These are phyloP conservation scores for Pao palembangensis DNA, from an alignment of 2,113 vertebrate species.

Conservation along the genomic window DNA sequence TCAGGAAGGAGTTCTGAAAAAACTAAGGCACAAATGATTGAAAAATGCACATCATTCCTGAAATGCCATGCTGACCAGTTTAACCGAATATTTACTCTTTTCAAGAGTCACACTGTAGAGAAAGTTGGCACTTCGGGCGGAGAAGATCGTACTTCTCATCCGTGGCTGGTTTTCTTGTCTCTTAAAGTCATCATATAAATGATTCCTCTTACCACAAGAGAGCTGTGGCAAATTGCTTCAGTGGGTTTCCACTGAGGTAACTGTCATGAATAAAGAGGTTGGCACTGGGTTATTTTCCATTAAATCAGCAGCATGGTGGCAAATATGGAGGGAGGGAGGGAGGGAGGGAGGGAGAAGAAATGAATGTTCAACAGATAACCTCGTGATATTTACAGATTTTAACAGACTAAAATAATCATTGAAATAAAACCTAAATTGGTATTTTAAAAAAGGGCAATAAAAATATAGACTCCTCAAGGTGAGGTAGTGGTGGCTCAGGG, in stretches of 20 bases:
- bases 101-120: conserved; percentile 46
- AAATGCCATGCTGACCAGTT: conserved; percentile 5
- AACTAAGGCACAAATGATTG: conserved; percentile 61
- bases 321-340: conserved; percentile 18
- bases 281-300: conserved; percentile 69
- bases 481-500: conserved; percentile 48
- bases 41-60: conserved; percentile 49
- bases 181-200: conserved; percentile 60
- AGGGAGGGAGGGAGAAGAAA: neutral
- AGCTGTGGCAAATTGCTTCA: conserved; percentile 66
- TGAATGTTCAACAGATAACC: conserved; percentile 30
- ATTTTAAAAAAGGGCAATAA: conserved; percentile 12
- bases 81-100: conserved; percentile 34
- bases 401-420: neutral
- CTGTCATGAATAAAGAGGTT: conserved; percentile 64
- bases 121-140: conserved; percentile 17
- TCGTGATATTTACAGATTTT: conserved; percentile 2
- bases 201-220: conserved; percentile 61
- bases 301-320: conserved; percentile 60
- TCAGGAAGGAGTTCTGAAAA: conserved; percentile 17
- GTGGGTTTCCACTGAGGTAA: conserved; percentile 75
- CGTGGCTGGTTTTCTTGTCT: conserved; percentile 65
- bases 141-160: conserved; percentile 38
- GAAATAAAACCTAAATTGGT: neutral
- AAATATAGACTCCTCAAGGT: conserved; percentile 19